Percentiles rank a stretch among this genome's conserved stretches.
Evolutionary conservation across 2,888 invertebrate species (phyloP).

Genomic region (Caenorhabditis panamensis): DNA sequence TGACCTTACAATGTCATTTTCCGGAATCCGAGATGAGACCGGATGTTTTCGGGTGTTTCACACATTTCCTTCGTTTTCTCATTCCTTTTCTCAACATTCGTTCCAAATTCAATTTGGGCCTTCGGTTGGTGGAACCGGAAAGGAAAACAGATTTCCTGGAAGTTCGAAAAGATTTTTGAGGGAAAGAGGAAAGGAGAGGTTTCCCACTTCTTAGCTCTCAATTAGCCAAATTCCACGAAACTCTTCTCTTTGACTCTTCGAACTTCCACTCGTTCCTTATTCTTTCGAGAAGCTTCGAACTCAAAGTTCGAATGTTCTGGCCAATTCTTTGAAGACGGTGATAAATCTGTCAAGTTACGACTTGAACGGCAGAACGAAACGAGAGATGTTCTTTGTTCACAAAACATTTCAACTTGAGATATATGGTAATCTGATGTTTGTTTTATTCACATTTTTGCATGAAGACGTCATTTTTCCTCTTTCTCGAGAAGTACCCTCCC

Average conservation of each 20-base stretch:
- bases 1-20: conserved; percentile 37
- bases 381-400: too few relatives aligned
- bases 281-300: neutral
- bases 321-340: neutral
- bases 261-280: neutral
- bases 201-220: conserved; percentile 24
- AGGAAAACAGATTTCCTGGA: conserved; percentile 37
- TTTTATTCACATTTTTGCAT: conserved; percentile 30
- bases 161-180: conserved; percentile 19
- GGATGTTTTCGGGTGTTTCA: conserved; percentile 47
- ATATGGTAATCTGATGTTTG: conserved; percentile 52
- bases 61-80: conserved; percentile 25
- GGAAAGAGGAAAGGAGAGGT: neutral
- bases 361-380: neutral
- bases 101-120: conserved; percentile 44
- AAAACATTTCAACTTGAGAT: too few relatives aligned
- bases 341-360: neutral
- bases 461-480: conserved; percentile 37
- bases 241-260: neutral
- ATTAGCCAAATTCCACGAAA: conserved; percentile 17
- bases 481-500: conserved; percentile 15
- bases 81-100: conserved; percentile 25
- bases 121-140: conserved; percentile 20
- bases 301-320: neutral
- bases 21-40: conserved; percentile 33